Conservation (phyloP, 2,113 vertebrate species). For the Takifugu flavidus region DNA sequence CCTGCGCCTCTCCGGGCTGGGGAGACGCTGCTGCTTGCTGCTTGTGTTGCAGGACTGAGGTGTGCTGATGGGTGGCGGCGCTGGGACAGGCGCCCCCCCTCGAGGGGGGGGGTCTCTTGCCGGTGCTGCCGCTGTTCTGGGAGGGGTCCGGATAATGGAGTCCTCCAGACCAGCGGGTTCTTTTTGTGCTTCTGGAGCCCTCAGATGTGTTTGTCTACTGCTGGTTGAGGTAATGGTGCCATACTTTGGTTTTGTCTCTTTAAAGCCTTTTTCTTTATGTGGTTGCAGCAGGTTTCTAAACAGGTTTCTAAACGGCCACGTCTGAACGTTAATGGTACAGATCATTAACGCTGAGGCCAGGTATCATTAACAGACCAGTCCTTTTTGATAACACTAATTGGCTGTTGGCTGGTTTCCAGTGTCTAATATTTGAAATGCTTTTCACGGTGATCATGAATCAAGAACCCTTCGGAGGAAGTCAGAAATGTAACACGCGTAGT, state of each 20-base stretch:
- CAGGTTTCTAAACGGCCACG: conserved; percentile 66
- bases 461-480: conserved; percentile 58
- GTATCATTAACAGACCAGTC: conserved; percentile 48
- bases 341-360: conserved; percentile 56
- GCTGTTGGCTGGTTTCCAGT: neutral
- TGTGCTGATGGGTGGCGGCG: conserved; percentile 3
- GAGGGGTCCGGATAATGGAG: neutral
- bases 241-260: conserved; percentile 65
- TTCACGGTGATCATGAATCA: conserved; percentile 64
- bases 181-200: conserved; percentile 25
- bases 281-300: conserved; percentile 64
- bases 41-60: conserved; percentile 4
- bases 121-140: conserved; percentile 26
- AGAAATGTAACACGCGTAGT: conserved; percentile 72
- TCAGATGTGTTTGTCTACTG: conserved; percentile 65
- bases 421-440: conserved; percentile 24
- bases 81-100: conserved; percentile 2
- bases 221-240: conserved; percentile 73
- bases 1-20: conserved; percentile 36
- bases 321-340: conserved; percentile 64
- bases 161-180: conserved; percentile 1
- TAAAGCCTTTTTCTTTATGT: conserved; percentile 52
- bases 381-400: conserved; percentile 41
- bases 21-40: neutral
- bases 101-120: conserved; percentile 1